Conservation (phyloP, 2,888 invertebrate genomes). For the Limnephilus lunatus region DNA sequence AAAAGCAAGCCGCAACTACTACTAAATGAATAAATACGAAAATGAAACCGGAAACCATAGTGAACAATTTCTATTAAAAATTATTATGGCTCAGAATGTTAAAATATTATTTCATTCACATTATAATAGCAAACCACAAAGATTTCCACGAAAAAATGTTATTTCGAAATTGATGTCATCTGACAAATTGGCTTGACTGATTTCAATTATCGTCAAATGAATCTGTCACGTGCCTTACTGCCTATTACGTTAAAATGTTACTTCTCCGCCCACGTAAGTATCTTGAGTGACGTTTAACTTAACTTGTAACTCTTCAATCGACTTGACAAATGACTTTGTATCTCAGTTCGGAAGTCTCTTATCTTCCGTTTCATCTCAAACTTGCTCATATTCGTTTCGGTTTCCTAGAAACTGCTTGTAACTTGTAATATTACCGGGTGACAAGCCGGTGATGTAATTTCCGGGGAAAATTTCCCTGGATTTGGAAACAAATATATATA, state of each 20-base stretch:
- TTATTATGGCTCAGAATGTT: too few species aligned
- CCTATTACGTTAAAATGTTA: not conserved
- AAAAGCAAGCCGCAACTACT: too few species aligned
- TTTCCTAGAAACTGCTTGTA: not conserved
- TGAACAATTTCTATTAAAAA: too few species aligned
- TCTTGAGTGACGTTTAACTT: not conserved
- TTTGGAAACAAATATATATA: not conserved
- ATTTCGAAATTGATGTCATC: not conserved
- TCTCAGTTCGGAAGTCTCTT: not conserved
- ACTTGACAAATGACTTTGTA: constrained; percentile 23
- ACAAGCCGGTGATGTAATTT: not conserved
- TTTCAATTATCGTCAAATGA: not conserved
- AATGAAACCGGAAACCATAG: too few species aligned
- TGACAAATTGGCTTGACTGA: not conserved
- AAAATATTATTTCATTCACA: too few species aligned
- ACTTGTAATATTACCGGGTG: not conserved
- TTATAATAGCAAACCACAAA: too few species aligned
- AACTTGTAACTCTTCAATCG: not conserved
- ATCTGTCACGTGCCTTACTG: not conserved
- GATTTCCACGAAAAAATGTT: not conserved
- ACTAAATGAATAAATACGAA: too few species aligned
- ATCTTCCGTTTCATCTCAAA: not conserved
- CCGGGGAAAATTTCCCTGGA: not conserved
- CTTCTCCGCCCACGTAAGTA: not conserved
- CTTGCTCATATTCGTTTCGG: not conserved